phyloP scores from a whole-genome alignment of 2,797 vertebrate genomes.

The Vultur gryphus region DNA sequence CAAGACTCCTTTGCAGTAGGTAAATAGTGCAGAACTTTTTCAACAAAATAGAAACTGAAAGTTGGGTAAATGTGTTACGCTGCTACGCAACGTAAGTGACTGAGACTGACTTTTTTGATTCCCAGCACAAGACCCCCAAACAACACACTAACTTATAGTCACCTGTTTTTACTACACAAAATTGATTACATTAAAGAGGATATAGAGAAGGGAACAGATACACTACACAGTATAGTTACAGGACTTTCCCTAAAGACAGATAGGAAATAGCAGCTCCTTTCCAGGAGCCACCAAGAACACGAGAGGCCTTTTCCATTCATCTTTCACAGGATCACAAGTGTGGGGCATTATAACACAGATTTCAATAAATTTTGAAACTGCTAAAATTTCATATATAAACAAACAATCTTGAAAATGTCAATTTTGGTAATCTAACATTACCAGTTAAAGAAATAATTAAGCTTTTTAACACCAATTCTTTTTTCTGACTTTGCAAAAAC shows the following conservation, averaged over 20 bases:
- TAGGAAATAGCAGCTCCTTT: not conserved
- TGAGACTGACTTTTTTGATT: not conserved
- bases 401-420: not conserved
- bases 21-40: not conserved
- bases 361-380: not conserved
- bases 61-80: not conserved
- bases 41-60: not conserved
- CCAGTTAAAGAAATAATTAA: not conserved
- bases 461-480: not conserved
- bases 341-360: rapidly evolving
- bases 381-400: not conserved
- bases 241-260: not conserved
- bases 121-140: not conserved
- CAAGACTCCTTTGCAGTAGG: not conserved
- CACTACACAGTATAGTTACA: not conserved
- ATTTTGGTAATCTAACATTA: not conserved
- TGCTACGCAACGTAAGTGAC: not conserved
- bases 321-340: not conserved
- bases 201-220: not conserved
- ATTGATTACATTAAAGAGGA: not conserved
- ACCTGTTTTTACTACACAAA: not conserved
- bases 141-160: not conserved
- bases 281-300: not conserved
- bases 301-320: not conserved
- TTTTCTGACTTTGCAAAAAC: not conserved